Evolutionary conservation across 1,140 invertebrate species (phyloP), one percentile per base, ranked within the genome.

Genomic region (Scaptomyza hsui): DNA sequence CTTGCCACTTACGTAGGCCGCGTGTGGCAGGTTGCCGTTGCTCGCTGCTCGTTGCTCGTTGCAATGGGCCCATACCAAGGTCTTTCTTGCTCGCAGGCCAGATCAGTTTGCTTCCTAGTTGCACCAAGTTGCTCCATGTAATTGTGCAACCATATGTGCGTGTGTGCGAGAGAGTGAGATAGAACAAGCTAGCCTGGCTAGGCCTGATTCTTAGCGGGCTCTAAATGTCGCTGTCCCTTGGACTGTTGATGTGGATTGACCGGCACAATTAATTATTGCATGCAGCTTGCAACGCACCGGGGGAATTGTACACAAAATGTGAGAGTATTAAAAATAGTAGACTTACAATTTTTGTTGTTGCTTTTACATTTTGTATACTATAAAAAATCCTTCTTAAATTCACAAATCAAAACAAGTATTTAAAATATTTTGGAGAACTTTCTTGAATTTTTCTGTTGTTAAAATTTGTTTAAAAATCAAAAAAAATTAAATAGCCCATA

Each of bases 1-100:
- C 80, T 89, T 86, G 85, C 85, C 85, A 89, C 86, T 89, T 89
- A 89, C 86, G 86, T 89, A 89, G 85, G 85, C 86, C 75, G 85
- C 85, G 85, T 89, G 85, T 89, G 85, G 85, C 85, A 89, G 85
- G 85, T 89, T 89, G 86, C 85, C 77, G 77, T 81, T 86, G 80
- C 85, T n/a, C n/a, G n/a, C n/a, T n/a, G n/a, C n/a, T n/a, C 76
- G 76, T 80, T 86, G 80, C 60, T 37, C 24, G 44, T 32, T 73
- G 56, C 55, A 59, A 61, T 72, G 71, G 77, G 60, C 72, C 59
- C 32, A 61, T 60, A 19, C 83, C 83, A 88, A 88, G 61, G 56
- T 75, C 82, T 61, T 79, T 75, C 65, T 86, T 26, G 76, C 77
- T 86, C 52, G 73, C 81, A 71, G 82, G 74, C 77, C 74, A 82